Percentiles rank a stretch among this genome's conserved stretches.
Conservation (phyloP, 2,888 invertebrate genomes). For the Arctia plantaginis region DNA sequence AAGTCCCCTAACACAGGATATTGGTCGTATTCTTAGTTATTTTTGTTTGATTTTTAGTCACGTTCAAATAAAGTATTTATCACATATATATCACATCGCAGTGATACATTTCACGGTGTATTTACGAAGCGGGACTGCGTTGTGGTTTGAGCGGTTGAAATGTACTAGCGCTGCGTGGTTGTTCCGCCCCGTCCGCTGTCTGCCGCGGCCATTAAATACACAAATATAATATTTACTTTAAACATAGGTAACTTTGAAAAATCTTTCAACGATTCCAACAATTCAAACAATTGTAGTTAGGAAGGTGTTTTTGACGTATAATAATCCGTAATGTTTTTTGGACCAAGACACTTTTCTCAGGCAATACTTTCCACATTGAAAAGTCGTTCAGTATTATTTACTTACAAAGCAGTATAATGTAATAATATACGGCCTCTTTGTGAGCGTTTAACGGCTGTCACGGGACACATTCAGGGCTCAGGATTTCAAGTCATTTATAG, state of each 20-base stretch:
- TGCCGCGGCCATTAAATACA: not conserved
- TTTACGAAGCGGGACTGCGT: not conserved
- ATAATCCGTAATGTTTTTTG: not conserved
- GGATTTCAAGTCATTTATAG: not conserved
- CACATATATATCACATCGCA: not conserved
- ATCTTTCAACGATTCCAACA: not conserved
- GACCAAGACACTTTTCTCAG: not conserved
- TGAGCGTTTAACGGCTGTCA: constrained; percentile 9
- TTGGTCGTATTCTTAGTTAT: no score
- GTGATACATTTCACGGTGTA: not conserved
- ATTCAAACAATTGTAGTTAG: no score
- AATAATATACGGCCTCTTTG: not conserved
- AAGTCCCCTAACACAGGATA: no score
- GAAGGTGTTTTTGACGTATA: no score
- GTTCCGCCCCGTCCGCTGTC: not conserved
- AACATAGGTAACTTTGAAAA: not conserved
- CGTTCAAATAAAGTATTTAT: no score
- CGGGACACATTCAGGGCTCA: constrained; percentile 18
- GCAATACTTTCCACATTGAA: not conserved
- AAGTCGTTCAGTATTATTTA: not conserved
- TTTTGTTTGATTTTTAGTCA: no score
- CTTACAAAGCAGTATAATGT: not conserved
- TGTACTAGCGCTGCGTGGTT: not conserved
- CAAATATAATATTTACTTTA: not conserved
- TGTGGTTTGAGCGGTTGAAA: not conserved